Evolutionary conservation across 2,888 invertebrate genomes (phyloP).

Genomic region (Drosophila falleni): DNA sequence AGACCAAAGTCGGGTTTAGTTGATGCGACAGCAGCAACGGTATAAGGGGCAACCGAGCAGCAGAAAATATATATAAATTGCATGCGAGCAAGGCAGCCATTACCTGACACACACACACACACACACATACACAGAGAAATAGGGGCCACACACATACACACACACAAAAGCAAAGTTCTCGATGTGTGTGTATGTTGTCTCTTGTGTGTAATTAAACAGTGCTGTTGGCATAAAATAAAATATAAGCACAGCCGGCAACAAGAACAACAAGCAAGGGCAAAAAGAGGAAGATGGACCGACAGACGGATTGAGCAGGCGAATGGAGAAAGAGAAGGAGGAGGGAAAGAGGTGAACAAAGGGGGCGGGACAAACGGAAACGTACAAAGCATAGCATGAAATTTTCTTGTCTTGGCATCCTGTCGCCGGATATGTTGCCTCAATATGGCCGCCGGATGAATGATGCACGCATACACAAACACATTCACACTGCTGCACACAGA

Average conservation of each 20-base stretch:
- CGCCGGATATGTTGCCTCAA: conserved; percentile 82
- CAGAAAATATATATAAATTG: conserved; percentile 73
- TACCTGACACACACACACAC: conserved; percentile 57
- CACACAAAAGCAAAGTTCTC: conserved; percentile 30
- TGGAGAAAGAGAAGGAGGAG: background rate
- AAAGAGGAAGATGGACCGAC: conserved; percentile 24
- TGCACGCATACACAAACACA: conserved; percentile 64
- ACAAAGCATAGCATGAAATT: conserved; percentile 80
- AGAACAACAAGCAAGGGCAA: conserved; percentile 32
- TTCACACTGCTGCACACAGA: conserved; percentile 32
- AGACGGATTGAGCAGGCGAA: background rate
- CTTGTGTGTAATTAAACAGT: conserved; percentile 81
- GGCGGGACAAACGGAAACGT: conserved; percentile 63
- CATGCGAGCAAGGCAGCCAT: conserved; percentile 76
- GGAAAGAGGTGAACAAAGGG: background rate
- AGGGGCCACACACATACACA: conserved; percentile 37
- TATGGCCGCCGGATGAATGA: conserved; percentile 81
- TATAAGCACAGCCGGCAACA: conserved; percentile 69
- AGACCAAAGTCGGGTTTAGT: conserved; percentile 53
- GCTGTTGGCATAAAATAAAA: conserved; percentile 81
- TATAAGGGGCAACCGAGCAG: conserved; percentile 32
- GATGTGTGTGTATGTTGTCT: conserved; percentile 59
- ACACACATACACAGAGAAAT: conserved; percentile 24
- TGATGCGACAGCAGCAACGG: conserved; percentile 42
- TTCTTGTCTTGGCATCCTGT: conserved; percentile 81